A percentile compares a stretch with the other conserved stretches of the same genome.
Evolutionary conservation across 2,888 invertebrate genomes (phyloP).

Genomic region (Balanococcus diminutus): DNA sequence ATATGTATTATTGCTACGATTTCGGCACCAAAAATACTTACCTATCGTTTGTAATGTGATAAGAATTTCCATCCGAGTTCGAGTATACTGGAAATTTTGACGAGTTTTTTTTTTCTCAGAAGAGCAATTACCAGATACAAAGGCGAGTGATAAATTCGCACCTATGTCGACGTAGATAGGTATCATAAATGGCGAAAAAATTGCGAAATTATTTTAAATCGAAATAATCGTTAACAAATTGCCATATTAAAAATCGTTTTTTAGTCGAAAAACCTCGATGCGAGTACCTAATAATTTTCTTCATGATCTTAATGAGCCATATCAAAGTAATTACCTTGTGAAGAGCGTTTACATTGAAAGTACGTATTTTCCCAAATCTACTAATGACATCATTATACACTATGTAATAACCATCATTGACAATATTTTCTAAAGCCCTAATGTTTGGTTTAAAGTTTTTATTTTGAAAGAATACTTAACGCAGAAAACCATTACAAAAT

Average conservation of each 20-base stretch:
- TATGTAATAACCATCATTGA: slow-evolving; percentile 36
- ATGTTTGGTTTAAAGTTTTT: slow-evolving; percentile 40
- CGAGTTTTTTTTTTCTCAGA: too few species aligned
- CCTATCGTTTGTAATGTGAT: neutral
- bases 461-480: slow-evolving; percentile 40
- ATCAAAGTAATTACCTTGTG: slow-evolving; percentile 16
- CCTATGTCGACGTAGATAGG: neutral
- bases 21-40: neutral
- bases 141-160: neutral
- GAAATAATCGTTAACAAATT: neutral
- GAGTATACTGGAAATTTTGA: neutral
- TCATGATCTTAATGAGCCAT: slow-evolving; percentile 34
- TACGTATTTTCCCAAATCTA: slow-evolving; percentile 13
- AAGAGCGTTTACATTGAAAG: slow-evolving; percentile 26
- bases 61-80: neutral
- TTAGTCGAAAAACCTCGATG: neutral
- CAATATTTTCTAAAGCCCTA: slow-evolving; percentile 38
- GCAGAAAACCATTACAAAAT: slow-evolving; percentile 24
- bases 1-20: neutral
- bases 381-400: slow-evolving; percentile 42
- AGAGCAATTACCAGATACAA: neutral
- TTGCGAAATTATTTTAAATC: neutral
- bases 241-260: neutral
- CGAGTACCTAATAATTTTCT: neutral
- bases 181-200: neutral